A percentile compares a stretch with the other conserved stretches of the same genome.
phyloP scores from a whole-genome alignment of 2,113 vertebrate genomes.

The Vulpes ferrilata region DNA sequence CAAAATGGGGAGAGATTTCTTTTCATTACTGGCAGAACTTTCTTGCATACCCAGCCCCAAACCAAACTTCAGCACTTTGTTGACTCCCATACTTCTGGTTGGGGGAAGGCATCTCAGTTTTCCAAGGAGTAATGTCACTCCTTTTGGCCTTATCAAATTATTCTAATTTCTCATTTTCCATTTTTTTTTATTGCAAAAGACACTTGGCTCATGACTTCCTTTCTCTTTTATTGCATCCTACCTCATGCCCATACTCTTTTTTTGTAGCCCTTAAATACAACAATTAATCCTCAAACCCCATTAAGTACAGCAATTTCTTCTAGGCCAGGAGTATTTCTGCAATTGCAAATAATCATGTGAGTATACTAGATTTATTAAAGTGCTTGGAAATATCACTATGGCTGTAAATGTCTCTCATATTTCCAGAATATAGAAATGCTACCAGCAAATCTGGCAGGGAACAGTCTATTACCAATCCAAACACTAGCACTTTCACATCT shows the following conservation, averaged over 20 bases:
- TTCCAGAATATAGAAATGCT: slow-evolving; percentile 41
- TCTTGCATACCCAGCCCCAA: neutral
- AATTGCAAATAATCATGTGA: neutral
- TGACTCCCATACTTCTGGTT: neutral
- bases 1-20: neutral
- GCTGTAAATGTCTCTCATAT: slow-evolving; percentile 31
- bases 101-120: neutral
- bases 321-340: neutral
- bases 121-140: neutral
- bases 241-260: neutral
- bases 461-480: slow-evolving; percentile 36
- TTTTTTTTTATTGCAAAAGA: neutral
- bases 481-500: slow-evolving; percentile 45
- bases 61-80: neutral
- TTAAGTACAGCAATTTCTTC: neutral
- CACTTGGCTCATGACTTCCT: neutral
- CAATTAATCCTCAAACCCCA: neutral
- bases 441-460: slow-evolving; percentile 20
- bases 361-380: neutral
- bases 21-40: neutral
- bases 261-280: neutral
- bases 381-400: slow-evolving; percentile 15
- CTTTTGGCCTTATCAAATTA: neutral
- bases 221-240: neutral
- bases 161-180: neutral